phyloP scores from a whole-genome alignment of 2,888 invertebrate species.

The Cephalotes varians region DNA sequence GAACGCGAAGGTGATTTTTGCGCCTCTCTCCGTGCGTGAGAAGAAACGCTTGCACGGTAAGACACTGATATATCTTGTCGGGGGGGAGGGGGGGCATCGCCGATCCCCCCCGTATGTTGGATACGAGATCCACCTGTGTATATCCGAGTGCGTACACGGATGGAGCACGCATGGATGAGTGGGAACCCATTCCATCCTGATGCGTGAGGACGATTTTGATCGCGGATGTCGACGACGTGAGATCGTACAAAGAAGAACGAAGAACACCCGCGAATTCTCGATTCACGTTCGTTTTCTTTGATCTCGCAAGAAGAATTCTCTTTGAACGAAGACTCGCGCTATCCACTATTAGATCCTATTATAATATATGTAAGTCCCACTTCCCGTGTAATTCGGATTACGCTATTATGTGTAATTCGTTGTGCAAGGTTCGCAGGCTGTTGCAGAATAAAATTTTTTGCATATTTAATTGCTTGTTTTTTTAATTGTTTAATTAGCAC shows the following conservation, averaged over 20 bases:
- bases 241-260: constrained; percentile 62
- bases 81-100: constrained; percentile 59
- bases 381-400: constrained; percentile 45
- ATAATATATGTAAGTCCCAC: constrained; percentile 28
- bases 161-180: constrained; percentile 77
- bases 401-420: constrained; percentile 6
- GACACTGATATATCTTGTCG: constrained; percentile 76
- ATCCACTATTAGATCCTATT: constrained; percentile 34
- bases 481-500: constrained; percentile 2
- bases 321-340: constrained; percentile 16
- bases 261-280: constrained; percentile 45
- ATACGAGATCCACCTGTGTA: constrained; percentile 66
- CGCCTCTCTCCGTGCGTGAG: constrained; percentile 63
- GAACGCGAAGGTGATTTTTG: constrained; percentile 73
- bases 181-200: constrained; percentile 68
- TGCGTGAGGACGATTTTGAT: constrained; percentile 72
- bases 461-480: constrained; percentile 18
- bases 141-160: constrained; percentile 60
- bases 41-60: constrained; percentile 70
- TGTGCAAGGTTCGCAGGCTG: constrained; percentile 17
- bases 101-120: constrained; percentile 62
- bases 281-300: constrained; percentile 25
- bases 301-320: constrained; percentile 36
- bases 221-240: constrained; percentile 59
- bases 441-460: background rate